A percentile compares a stretch with the other conserved stretches of the same genome.
These are phyloP conservation scores for Apteryx mantelli DNA, from an alignment of 2,113 vertebrate genomes.

Conservation along the genomic window DNA sequence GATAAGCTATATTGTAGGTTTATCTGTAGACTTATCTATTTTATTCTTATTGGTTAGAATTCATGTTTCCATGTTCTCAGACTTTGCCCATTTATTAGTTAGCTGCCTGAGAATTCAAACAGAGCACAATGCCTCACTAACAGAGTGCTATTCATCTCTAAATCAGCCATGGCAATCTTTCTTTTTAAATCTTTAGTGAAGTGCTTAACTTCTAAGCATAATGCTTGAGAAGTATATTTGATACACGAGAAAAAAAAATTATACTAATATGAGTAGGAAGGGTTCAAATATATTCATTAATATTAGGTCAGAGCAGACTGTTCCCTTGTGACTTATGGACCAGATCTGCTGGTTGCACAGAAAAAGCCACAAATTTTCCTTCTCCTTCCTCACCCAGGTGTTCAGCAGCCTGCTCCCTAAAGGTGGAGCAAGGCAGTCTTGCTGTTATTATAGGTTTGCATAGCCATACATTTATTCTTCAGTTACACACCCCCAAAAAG, in stretches of 20 bases:
- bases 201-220: neutral
- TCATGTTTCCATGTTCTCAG: neutral
- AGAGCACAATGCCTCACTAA: neutral
- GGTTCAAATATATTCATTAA: neutral
- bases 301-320: neutral
- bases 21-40: neutral
- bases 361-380: neutral
- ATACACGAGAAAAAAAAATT: neutral
- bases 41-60: neutral
- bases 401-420: neutral
- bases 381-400: neutral
- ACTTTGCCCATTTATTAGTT: neutral
- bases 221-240: neutral
- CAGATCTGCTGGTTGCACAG: neutral
- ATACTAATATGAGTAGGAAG: neutral
- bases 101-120: neutral
- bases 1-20: neutral
- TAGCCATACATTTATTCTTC: neutral
- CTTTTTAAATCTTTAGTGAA: neutral
- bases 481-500: neutral
- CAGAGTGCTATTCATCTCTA: neutral
- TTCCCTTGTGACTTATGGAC: neutral
- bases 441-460: neutral
- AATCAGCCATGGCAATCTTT: neutral
- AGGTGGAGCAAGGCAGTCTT: neutral